Conservation (phyloP, 2,797 vertebrate species). For the Eulemur coronatus region DNA sequence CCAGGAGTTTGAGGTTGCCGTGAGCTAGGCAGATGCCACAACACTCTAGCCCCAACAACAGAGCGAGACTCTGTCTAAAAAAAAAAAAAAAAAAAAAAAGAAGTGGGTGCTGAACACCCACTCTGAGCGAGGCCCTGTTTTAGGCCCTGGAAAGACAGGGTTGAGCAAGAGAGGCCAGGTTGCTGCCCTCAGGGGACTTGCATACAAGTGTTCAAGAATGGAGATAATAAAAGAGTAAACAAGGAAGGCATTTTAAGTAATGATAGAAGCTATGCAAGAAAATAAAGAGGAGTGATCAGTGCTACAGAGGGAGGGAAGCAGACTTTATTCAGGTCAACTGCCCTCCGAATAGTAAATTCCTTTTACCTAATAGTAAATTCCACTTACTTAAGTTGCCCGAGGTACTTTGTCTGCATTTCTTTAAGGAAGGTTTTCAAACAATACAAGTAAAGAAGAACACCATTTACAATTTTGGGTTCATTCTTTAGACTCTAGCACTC, state of each 20-base stretch:
- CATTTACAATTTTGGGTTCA: not conserved
- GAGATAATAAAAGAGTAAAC: not conserved
- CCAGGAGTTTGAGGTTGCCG: too few relatives aligned
- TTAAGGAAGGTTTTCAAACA: not conserved
- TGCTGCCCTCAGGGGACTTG: not conserved
- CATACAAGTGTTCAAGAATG: not conserved
- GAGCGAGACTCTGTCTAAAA: too few relatives aligned
- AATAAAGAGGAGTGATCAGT: not conserved
- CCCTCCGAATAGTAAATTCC: not conserved
- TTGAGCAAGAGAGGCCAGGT: not conserved
- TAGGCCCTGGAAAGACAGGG: not conserved
- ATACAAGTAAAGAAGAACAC: not conserved
- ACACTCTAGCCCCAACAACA: too few relatives aligned
- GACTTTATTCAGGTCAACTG: not conserved
- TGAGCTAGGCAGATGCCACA: too few relatives aligned
- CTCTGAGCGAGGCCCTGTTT: not conserved
- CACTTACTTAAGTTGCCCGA: not conserved
- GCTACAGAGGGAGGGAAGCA: not conserved
- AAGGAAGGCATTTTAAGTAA: constrained; percentile 8
- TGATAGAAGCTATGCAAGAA: not conserved
- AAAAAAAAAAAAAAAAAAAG: not conserved
- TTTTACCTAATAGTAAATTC: not conserved
- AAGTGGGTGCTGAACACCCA: not conserved
- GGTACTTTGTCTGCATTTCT: constrained; percentile 23
- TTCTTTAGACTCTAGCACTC: not conserved